Conservation (phyloP, 2,888 invertebrate genomes). For the Laspeyria flexula region DNA sequence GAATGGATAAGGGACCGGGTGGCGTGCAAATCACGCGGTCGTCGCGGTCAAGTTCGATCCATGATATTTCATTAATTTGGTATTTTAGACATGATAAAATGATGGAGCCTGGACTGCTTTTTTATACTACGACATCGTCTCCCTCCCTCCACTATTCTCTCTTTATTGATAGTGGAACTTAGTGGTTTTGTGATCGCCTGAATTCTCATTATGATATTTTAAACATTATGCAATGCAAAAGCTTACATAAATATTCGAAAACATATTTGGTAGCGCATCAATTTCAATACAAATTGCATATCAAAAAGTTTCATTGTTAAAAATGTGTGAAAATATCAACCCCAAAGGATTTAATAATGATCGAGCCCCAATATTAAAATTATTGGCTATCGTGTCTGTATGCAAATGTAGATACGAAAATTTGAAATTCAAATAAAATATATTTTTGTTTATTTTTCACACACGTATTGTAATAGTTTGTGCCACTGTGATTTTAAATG, state of each 20-base stretch:
- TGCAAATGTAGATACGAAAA: constrained; percentile 75
- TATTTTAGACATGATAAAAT: too few species aligned
- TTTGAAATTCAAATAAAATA: constrained; percentile 79
- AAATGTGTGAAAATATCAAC: constrained; percentile 53
- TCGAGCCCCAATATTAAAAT: constrained; percentile 68
- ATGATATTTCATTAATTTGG: too few species aligned
- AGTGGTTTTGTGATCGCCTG: too few species aligned
- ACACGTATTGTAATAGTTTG: constrained; percentile 73
- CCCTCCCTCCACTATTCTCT: too few species aligned
- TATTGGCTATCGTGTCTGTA: constrained; percentile 77
- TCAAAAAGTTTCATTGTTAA: constrained; percentile 46
- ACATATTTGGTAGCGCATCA: constrained; percentile 1
- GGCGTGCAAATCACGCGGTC: too few species aligned
- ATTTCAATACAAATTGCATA: constrained; percentile 41
- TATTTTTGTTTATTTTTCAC: constrained; percentile 76
- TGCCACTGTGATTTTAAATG: constrained; percentile 63
- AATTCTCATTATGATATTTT: too few species aligned
- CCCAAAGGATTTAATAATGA: constrained; percentile 49
- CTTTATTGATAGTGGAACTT: too few species aligned
- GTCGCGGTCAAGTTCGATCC: too few species aligned
- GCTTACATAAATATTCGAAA: not conserved
- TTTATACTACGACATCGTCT: too few species aligned
- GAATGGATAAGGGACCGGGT: too few species aligned
- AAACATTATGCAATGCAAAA: not conserved
- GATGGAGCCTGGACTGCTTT: too few species aligned